phyloP scores from a whole-genome alignment of 2,797 vertebrate genomes.

The Syndactyla subalaris region DNA sequence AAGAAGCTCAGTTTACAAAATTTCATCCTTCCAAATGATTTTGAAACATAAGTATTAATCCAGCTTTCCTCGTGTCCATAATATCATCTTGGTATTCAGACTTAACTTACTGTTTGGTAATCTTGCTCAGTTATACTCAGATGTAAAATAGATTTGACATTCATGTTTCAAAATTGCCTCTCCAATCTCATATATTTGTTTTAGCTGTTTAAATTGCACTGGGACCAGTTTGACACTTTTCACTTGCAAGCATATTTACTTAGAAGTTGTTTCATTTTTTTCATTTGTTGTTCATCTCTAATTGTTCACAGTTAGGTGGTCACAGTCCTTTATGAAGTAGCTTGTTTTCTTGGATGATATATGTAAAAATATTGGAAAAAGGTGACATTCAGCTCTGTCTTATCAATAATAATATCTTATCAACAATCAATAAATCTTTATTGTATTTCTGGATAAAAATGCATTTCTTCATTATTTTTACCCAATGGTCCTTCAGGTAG shows the following conservation, averaged over 20 bases:
- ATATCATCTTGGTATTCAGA: neutral
- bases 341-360: slow-evolving; percentile 9
- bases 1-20: neutral
- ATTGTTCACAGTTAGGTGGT: neutral
- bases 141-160: neutral
- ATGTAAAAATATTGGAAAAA: slow-evolving; percentile 23
- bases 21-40: neutral
- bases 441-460: slow-evolving; percentile 15
- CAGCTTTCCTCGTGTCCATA: neutral
- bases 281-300: neutral
- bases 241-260: neutral
- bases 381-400: neutral
- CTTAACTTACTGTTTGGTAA: neutral
- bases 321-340: slow-evolving; percentile 13
- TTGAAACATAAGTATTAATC: neutral
- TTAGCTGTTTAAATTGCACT: neutral
- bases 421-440: slow-evolving; percentile 43
- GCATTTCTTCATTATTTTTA: neutral
- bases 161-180: neutral
- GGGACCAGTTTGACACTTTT: neutral
- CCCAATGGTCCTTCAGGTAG: neutral
- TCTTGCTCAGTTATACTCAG: neutral
- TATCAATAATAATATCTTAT: neutral
- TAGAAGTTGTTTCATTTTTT: neutral
- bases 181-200: neutral